Evolutionary conservation across 2,888 invertebrate species (phyloP).

Genomic region (Callinectes sapidus): DNA sequence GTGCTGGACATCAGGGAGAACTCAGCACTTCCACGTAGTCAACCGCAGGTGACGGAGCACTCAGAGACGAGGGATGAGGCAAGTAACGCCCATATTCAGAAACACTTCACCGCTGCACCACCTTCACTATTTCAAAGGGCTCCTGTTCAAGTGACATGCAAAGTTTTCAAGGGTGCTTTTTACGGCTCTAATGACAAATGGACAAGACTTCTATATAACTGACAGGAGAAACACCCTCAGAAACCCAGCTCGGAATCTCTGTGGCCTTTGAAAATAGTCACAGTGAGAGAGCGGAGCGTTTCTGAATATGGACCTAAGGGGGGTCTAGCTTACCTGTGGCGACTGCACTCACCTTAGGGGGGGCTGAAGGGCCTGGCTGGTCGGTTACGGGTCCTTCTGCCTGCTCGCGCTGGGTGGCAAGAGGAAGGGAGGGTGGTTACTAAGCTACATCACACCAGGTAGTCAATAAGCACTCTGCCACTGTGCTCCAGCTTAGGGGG

Average conservation of each 20-base stretch:
- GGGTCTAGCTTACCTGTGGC: conserved; percentile 22
- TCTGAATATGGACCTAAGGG: no score
- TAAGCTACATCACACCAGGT: conserved; percentile 55
- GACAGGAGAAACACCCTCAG: no score
- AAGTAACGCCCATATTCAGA: no score
- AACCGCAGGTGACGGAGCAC: background rate
- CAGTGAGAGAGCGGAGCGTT: no score
- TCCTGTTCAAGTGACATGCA: no score
- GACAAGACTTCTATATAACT: no score
- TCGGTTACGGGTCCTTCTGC: conserved; percentile 15
- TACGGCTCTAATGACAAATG: no score
- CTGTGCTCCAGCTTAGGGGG: conserved; percentile 56
- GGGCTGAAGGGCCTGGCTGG: conserved; percentile 40
- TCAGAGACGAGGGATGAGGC: background rate
- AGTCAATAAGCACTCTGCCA: conserved; percentile 39
- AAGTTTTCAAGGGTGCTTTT: no score
- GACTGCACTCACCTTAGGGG: conserved; percentile 28
- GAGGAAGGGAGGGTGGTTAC: conserved; percentile 62
- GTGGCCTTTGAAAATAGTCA: no score
- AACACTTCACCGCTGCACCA: no score
- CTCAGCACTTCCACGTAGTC: background rate
- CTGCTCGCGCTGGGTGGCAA: conserved; percentile 50
- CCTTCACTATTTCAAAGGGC: no score
- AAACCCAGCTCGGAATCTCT: no score
- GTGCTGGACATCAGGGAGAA: background rate